These are phyloP conservation scores for Callyntrura guangdongensis DNA, from an alignment of 2,888 invertebrate species.

Conservation along the genomic window DNA sequence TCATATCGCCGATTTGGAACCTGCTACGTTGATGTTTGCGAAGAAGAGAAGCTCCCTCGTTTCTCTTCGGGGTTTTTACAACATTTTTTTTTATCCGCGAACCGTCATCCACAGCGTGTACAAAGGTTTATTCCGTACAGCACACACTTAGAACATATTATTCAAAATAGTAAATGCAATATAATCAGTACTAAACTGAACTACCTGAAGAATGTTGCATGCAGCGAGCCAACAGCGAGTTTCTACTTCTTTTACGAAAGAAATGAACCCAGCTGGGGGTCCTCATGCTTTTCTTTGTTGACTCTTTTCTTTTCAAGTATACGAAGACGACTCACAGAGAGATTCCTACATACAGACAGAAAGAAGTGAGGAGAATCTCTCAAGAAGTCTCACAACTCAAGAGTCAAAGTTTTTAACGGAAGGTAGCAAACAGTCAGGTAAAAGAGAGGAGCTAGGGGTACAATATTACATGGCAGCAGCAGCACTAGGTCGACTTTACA, in stretches of 20 bases:
- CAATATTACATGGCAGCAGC: constrained; percentile 38
- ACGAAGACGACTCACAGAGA: constrained; percentile 7
- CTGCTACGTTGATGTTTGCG: too few species aligned
- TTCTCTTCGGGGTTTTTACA: too few species aligned
- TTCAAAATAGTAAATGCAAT: constrained; percentile 32
- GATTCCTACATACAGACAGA: neutral
- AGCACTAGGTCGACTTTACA: neutral
- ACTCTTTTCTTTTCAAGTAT: constrained; percentile 53
- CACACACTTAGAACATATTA: constrained; percentile 8
- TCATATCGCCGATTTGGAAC: too few species aligned
- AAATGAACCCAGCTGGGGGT: constrained; percentile 77
- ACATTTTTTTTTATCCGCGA: too few species aligned
- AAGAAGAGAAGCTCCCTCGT: too few species aligned
- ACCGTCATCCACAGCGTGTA: neutral
- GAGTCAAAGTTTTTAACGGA: constrained; percentile 58
- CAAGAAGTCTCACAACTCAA: constrained; percentile 18
- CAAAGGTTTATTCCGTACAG: constrained; percentile 18
- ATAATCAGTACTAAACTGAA: constrained; percentile 46
- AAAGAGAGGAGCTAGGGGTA: constrained; percentile 10
- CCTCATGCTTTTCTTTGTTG: constrained; percentile 72
- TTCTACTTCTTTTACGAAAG: constrained; percentile 61
- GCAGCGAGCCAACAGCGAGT: constrained; percentile 49
- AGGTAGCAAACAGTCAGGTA: constrained; percentile 40
- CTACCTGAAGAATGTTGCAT: constrained; percentile 64
- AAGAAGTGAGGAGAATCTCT: constrained; percentile 32